Percentiles rank a stretch among this genome's conserved stretches.
Evolutionary conservation across 2,797 vertebrate species (phyloP).

Genomic region (Urocyon cinereoargenteus): DNA sequence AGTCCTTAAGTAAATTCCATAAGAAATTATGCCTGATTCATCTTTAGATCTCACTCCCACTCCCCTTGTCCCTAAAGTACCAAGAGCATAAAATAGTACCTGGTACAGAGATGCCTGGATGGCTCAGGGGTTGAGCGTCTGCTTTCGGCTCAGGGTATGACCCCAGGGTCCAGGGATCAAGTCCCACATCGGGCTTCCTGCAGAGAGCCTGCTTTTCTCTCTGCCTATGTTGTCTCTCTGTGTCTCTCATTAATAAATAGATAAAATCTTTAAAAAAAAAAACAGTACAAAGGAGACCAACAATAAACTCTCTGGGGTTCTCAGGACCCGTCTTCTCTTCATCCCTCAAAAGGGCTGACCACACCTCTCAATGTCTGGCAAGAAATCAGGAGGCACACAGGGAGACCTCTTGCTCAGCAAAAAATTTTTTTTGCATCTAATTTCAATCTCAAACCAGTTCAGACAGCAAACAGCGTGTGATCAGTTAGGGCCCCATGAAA

Average conservation of each 20-base stretch:
- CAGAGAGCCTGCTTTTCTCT: no score
- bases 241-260: no score
- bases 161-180: no score
- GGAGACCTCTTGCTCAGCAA: neutral
- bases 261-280: no score
- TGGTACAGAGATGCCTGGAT: no score
- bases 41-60: neutral
- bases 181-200: no score
- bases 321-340: neutral
- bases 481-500: neutral
- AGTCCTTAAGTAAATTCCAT: neutral
- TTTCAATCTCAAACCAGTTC: neutral
- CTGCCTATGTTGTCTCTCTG: no score
- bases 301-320: neutral
- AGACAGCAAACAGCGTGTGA: neutral
- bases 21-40: neutral
- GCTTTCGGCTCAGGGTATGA: no score
- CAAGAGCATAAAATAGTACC: neutral
- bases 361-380: rapidly evolving
- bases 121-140: no score
- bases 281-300: neutral
- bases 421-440: neutral
- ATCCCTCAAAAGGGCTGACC: neutral
- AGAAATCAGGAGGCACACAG: neutral
- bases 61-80: neutral